phyloP scores from a whole-genome alignment of 2,888 invertebrate genomes.

The Drosophila nigritarsus region DNA sequence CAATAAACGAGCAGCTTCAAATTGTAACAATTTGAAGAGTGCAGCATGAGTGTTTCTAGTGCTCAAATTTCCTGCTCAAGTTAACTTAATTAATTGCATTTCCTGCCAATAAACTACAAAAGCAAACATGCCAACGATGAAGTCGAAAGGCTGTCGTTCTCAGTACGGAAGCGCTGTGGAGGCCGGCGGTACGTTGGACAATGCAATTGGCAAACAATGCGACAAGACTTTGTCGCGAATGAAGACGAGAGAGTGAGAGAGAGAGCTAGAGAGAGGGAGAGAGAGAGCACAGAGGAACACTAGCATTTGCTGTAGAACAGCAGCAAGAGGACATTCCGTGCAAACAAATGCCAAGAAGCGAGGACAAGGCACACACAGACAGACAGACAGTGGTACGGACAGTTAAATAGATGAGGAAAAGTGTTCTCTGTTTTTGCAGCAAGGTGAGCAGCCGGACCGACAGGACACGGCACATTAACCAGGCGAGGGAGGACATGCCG shows the following conservation, averaged over 20 bases:
- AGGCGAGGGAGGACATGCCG: conserved; percentile 7
- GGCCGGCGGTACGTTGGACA: conserved; percentile 25
- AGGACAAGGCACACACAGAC: conserved; percentile 9
- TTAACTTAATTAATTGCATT: conserved; percentile 82
- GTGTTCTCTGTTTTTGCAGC: conserved; percentile 36
- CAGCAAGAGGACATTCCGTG: conserved; percentile 25
- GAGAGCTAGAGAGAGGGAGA: background rate
- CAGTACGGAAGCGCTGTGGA: background rate
- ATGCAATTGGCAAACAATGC: conserved; percentile 76
- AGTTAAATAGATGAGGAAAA: conserved; percentile 10
- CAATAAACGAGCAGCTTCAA: conserved; percentile 35
- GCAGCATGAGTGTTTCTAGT: conserved; percentile 37
- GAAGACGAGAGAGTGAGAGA: conserved; percentile 26
- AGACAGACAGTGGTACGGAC: background rate
- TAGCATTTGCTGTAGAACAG: conserved; percentile 20
- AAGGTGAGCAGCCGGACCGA: conserved; percentile 41
- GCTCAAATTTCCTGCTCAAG: conserved; percentile 76
- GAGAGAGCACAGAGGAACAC: background rate
- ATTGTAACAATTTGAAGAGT: conserved; percentile 69
- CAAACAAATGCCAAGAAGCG: conserved; percentile 55
- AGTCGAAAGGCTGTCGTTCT: conserved; percentile 10
- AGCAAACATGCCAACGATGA: conserved; percentile 70
- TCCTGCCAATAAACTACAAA: conserved; percentile 80
- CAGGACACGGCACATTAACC: conserved; percentile 10
- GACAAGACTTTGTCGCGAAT: conserved; percentile 78